Conservation (phyloP, 2,113 vertebrate species). For the Barbus barbus region DNA sequence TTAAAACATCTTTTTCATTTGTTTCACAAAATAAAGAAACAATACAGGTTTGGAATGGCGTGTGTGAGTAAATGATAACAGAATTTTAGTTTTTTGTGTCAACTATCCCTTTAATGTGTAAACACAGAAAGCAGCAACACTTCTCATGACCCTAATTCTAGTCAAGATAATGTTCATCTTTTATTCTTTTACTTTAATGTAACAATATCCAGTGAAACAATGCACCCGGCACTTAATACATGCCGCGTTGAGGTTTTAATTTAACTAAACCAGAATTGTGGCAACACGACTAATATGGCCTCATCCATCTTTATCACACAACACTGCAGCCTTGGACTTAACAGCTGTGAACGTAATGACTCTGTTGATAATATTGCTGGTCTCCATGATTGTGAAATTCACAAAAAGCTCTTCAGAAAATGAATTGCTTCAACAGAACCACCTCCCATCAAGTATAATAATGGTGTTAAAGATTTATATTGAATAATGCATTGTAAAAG, state of each 20-base stretch:
- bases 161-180: background rate
- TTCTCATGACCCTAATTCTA: background rate
- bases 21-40: background rate
- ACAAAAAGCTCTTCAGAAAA: conserved; percentile 26
- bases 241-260: background rate
- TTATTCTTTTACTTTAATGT: background rate
- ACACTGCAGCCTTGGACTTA: conserved; percentile 2
- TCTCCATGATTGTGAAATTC: conserved; percentile 9
- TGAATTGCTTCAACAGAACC: conserved; percentile 3
- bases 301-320: conserved; percentile 34
- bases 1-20: background rate
- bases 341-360: conserved; percentile 29
- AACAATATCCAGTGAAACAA: background rate
- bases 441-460: background rate
- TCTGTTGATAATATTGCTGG: conserved; percentile 24
- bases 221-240: background rate
- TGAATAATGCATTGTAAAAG: background rate
- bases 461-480: background rate
- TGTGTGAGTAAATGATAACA: background rate
- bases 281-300: conserved; percentile 5
- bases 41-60: background rate
- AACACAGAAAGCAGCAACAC: too few relatives aligned
- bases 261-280: background rate
- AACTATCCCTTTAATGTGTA: background rate
- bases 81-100: background rate